Evolutionary conservation across 1,140 invertebrate genomes (phyloP), one percentile per base, ranked within the genome.

Genomic region (Neoseiulus cucumeris): DNA sequence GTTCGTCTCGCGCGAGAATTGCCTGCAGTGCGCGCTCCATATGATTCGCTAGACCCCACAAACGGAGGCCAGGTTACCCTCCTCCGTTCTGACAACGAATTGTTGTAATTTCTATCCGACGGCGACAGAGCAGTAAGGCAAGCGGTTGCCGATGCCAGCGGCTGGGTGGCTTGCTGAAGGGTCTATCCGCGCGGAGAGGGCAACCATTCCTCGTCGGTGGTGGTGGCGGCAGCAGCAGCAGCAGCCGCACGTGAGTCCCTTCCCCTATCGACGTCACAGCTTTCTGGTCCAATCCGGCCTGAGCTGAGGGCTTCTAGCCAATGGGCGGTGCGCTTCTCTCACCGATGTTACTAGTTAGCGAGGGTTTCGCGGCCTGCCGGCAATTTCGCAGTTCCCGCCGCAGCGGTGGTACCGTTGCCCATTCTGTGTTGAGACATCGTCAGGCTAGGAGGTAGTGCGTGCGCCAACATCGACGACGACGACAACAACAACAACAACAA

Each of bases 281-380:
- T 59, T 59, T 59, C 51, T 25, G 51, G 51, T 25, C 51, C 51
- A 59, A 59, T 59, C 51, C 25, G 25, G 22, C 51, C 14, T 33
- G 51, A 14, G 25, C 25, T 59, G 51, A 29, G 51, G 25, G 51
- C 25, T 59, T 59, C 51, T 59, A 33, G 51, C 51, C 51, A 59
- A 59, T 59, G 25, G 51, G 25, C 51, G 51, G 22, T 14, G 1
- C 51, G 14, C 25, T 33, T 25, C 51, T 59, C 51, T 59, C 51
- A 29, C 51, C 51, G 51, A 25, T 59, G 25, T 59, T 59, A 59
- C 51, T 59, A 59, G 51, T 59, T 59, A 59, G 51, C 51, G 51
- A 59, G 51, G 51, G 51, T 59, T 39, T 25, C 22, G 51, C 51
- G 51, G 33, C 25, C 51, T 14, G 51, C 33, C 25, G 45, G 51